Percentiles rank a stretch among this genome's conserved stretches.
These are phyloP conservation scores for Cotesia typhae DNA, from an alignment of 1,140 invertebrate species.

Conservation along the genomic window DNA sequence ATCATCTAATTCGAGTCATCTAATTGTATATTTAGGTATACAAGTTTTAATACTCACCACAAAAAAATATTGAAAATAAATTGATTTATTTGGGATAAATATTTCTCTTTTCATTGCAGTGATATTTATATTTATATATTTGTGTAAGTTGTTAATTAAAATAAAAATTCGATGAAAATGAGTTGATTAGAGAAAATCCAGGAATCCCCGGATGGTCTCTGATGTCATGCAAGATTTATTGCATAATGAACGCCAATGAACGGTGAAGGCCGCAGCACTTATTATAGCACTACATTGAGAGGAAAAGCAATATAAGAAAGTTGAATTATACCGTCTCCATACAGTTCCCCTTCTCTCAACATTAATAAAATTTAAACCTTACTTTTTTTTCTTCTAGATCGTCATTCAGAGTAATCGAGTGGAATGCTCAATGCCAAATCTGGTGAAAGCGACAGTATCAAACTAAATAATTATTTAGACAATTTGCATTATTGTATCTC, in stretches of 20 bases:
- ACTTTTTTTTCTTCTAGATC: slow-evolving; percentile 4
- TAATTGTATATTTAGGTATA: no score
- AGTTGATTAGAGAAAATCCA: slow-evolving; percentile 48
- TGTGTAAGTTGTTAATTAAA: no score
- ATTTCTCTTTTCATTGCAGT: no score
- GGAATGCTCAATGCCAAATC: slow-evolving; percentile 40
- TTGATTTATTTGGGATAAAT: no score
- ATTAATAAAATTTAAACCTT: background rate
- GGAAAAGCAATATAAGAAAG: slow-evolving; percentile 51
- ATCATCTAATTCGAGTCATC: no score
- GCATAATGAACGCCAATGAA: slow-evolving; percentile 56
- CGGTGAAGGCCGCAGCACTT: slow-evolving; percentile 48
- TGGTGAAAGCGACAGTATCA: slow-evolving; percentile 34
- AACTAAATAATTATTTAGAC: background rate
- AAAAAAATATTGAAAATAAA: no score
- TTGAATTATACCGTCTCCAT: slow-evolving; percentile 30
- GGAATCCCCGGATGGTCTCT: slow-evolving; percentile 45
- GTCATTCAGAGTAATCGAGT: slow-evolving; percentile 1
- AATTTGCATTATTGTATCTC: background rate
- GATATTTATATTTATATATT: no score
- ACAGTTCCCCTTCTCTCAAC: background rate
- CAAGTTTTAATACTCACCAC: no score
- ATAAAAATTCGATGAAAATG: slow-evolving; percentile 9
- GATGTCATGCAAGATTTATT: slow-evolving; percentile 49
- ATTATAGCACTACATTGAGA: slow-evolving; percentile 38